Conservation (phyloP, 2,888 invertebrate species). For the Eilema depressum region DNA sequence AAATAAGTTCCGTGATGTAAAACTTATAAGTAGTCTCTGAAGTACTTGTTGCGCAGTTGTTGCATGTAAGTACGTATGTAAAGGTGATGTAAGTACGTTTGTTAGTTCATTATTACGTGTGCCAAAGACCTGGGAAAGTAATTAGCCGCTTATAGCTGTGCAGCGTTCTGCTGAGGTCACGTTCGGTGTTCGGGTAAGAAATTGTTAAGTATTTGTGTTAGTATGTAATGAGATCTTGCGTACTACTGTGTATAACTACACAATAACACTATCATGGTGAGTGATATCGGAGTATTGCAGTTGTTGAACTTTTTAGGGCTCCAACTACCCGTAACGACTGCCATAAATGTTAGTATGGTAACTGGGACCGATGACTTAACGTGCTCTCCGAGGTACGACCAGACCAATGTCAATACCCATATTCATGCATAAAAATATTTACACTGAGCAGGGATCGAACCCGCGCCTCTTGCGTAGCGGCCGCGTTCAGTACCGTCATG, state of each 20-base stretch:
- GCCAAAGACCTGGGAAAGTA: slow-evolving; percentile 17
- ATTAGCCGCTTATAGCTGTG: slow-evolving; percentile 13
- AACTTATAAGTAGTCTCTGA: slow-evolving; percentile 11
- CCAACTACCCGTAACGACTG: too few species aligned
- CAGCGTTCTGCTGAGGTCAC: slow-evolving; percentile 6
- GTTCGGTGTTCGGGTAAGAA: background rate
- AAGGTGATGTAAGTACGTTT: slow-evolving; percentile 17
- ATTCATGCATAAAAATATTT: too few species aligned
- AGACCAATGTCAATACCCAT: too few species aligned
- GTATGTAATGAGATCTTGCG: background rate
- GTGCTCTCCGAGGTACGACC: too few species aligned
- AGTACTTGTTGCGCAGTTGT: slow-evolving; percentile 15
- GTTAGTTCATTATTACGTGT: slow-evolving; percentile 17
- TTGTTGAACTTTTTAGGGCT: too few species aligned
- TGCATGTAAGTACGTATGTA: background rate
- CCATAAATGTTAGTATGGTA: too few species aligned
- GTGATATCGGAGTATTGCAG: too few species aligned
- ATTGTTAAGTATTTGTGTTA: background rate
- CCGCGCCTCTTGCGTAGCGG: too few species aligned
- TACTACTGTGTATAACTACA: background rate
- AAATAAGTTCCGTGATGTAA: slow-evolving; percentile 11
- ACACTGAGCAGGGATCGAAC: too few species aligned
- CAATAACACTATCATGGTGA: too few species aligned
- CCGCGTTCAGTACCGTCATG: too few species aligned
- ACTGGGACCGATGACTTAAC: too few species aligned